These are phyloP conservation scores for Toxonevra muliebris DNA, from an alignment of 2,888 invertebrate genomes.

Conservation along the genomic window DNA sequence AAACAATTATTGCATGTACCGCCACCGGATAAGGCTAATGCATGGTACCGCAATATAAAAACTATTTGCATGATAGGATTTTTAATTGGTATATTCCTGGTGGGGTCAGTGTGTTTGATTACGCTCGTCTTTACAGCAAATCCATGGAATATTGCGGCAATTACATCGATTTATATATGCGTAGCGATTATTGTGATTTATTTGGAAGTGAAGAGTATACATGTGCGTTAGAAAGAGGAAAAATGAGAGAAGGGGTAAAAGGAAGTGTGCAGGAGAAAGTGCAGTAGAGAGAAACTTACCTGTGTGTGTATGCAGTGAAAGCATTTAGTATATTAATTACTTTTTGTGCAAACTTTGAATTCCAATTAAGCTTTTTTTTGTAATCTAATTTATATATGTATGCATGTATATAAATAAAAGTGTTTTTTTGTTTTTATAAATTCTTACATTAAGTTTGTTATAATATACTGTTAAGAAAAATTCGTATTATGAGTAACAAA, in stretches of 20 bases:
- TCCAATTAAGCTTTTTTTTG: too few relatives aligned
- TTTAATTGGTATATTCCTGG: constrained; percentile 44
- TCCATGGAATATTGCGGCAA: constrained; percentile 44
- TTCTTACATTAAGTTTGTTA: too few relatives aligned
- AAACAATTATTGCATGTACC: constrained; percentile 42
- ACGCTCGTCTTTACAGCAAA: constrained; percentile 50
- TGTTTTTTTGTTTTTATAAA: not conserved
- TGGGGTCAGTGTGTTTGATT: constrained; percentile 50
- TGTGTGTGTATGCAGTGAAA: too few relatives aligned
- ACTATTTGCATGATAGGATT: constrained; percentile 48
- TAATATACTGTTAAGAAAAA: too few relatives aligned
- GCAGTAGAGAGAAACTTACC: too few relatives aligned
- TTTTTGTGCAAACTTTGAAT: too few relatives aligned
- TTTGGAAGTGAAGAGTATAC: constrained; percentile 54
- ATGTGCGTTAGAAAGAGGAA: constrained; percentile 46
- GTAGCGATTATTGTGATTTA: constrained; percentile 47
- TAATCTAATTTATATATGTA: not conserved
- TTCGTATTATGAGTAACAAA: constrained; percentile 1
- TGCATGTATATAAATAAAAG: constrained; percentile 1
- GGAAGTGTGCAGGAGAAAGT: not conserved
- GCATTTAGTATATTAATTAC: too few relatives aligned
- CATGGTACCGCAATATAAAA: constrained; percentile 53
- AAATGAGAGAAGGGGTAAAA: too few relatives aligned
- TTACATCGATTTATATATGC: constrained; percentile 45
- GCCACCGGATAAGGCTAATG: constrained; percentile 43